A percentile compares a stretch with the other conserved stretches of the same genome.
These are phyloP conservation scores for Cephalopachus bancanus DNA, from an alignment of 2,797 vertebrate genomes.

Conservation along the genomic window DNA sequence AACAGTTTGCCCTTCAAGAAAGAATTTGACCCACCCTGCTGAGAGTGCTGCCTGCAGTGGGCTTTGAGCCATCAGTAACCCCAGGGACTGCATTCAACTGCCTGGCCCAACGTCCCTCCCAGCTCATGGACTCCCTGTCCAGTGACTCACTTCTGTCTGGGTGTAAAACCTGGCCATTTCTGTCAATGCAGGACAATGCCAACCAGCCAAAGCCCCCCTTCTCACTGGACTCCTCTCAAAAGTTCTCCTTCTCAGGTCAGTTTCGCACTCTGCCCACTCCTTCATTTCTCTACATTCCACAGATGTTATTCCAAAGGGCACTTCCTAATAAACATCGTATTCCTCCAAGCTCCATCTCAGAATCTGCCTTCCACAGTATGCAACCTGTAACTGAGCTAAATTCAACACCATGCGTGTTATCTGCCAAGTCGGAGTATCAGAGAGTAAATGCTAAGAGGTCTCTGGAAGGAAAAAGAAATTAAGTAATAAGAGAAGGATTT, in stretches of 20 bases:
- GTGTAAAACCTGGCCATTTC: not conserved
- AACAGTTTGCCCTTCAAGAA: not conserved
- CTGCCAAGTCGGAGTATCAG: not conserved
- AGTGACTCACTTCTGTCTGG: not conserved
- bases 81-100: not conserved
- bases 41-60: not conserved
- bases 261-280: not conserved
- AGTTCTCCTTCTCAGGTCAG: not conserved
- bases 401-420: not conserved
- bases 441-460: not conserved
- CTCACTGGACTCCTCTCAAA: not conserved
- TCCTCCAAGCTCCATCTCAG: not conserved
- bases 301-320: not conserved
- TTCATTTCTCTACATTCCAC: not conserved
- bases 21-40: not conserved
- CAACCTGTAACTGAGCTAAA: slow-evolving; percentile 4
- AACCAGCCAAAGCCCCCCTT: not conserved
- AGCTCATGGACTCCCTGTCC: not conserved
- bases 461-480: not conserved
- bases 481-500: not conserved
- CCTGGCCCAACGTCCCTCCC: not conserved
- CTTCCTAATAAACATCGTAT: not conserved
- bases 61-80: not conserved
- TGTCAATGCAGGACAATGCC: not conserved
- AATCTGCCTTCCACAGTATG: not conserved